These are phyloP conservation scores for Holcopasites calliopsidis DNA, from an alignment of 1,140 invertebrate species.

Conservation along the genomic window DNA sequence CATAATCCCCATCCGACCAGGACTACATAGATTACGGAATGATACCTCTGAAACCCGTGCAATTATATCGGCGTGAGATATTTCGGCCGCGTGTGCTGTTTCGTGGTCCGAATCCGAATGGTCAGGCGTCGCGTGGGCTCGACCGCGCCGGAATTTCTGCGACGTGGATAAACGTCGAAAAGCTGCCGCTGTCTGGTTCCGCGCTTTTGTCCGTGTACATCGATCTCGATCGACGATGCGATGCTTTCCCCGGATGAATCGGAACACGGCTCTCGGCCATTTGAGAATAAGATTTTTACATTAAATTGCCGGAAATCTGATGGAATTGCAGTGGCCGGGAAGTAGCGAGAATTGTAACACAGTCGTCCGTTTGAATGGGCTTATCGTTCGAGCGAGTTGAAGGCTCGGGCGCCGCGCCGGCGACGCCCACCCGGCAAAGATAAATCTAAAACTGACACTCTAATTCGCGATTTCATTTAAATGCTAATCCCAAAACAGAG, in stretches of 20 bases:
- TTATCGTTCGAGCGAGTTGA: constrained; percentile 9
- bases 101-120: constrained; percentile 22
- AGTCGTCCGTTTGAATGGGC: constrained; percentile 21
- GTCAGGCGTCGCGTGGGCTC: neutral
- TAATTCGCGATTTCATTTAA: constrained; percentile 43
- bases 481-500: constrained; percentile 39
- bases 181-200: neutral
- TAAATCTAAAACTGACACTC: constrained; percentile 32
- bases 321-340: constrained; percentile 10
- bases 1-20: constrained; percentile 71
- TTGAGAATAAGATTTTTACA: too few species aligned
- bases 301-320: constrained; percentile 8
- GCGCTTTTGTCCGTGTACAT: neutral
- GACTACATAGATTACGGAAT: constrained; percentile 71
- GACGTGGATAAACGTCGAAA: constrained; percentile 9
- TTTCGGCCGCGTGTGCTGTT: constrained; percentile 36
- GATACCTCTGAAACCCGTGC: constrained; percentile 64
- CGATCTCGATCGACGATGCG: neutral
- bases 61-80: constrained; percentile 62
- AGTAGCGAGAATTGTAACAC: constrained; percentile 24
- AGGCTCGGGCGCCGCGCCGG: neutral
- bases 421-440: constrained; percentile 1
- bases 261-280: too few species aligned
- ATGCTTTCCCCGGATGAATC: too few species aligned
- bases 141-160: constrained; percentile 3